Evolutionary conservation across 2,797 vertebrate species (phyloP).

Genomic region (Tinamus major): DNA sequence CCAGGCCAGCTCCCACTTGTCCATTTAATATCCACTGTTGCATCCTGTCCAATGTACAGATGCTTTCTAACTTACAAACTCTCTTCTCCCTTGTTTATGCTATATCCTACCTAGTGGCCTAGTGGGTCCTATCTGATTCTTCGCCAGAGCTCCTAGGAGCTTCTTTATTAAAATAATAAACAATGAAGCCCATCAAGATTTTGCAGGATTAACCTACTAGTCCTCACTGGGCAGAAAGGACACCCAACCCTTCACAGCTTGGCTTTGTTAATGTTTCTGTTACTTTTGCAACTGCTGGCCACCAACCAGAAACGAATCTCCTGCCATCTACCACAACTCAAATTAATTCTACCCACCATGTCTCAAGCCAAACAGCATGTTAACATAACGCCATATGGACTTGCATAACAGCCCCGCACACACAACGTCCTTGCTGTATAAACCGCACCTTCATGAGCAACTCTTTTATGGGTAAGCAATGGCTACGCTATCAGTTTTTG

Average conservation of each 20-base stretch:
- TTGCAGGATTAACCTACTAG: not conserved
- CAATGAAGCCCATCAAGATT: not conserved
- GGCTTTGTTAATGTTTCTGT: conserved; percentile 17
- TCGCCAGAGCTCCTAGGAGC: not conserved
- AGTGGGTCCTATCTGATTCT: not conserved
- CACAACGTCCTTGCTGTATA: not conserved
- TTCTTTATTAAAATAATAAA: not conserved
- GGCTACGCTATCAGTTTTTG: not conserved
- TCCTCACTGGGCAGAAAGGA: not conserved
- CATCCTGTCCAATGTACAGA: not conserved
- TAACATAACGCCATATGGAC: not conserved
- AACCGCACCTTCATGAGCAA: not conserved
- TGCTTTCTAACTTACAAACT: not conserved
- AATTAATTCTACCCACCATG: not conserved
- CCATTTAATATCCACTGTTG: conserved; percentile 45
- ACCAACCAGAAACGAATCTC: not conserved
- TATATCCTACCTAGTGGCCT: not conserved
- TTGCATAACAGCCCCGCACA: not conserved
- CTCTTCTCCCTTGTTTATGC: not conserved
- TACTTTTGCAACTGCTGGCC: conserved; percentile 8
- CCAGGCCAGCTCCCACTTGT: conserved; percentile 58
- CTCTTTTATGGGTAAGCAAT: not conserved
- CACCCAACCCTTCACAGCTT: not conserved
- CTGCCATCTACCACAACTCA: conserved; percentile 43
- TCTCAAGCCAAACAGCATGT: not conserved